Evolutionary conservation across 2,113 vertebrate genomes (phyloP).

Genomic region (Oryzias melastigma): DNA sequence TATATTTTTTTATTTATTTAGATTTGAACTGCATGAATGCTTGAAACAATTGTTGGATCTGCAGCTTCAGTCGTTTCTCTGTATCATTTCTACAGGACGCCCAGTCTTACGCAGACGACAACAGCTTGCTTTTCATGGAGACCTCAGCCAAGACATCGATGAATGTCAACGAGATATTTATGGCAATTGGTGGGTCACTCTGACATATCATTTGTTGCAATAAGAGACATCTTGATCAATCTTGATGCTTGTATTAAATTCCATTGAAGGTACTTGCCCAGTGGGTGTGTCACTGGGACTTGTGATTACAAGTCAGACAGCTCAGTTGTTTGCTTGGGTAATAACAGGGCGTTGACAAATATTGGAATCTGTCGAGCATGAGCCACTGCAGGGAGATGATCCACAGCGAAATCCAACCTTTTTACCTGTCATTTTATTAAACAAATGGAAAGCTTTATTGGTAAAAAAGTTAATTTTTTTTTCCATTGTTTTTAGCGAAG

Average conservation of each 20-base stretch:
- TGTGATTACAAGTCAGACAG: too few species aligned
- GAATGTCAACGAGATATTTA: slow-evolving; percentile 99
- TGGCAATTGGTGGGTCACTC: slow-evolving; percentile 91
- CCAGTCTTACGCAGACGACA: slow-evolving; percentile 96
- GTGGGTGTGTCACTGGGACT: too few species aligned
- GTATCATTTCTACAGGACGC: slow-evolving; percentile 84
- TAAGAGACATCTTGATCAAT: neutral
- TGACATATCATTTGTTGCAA: neutral
- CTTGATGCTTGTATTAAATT: neutral
- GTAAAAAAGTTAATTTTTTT: neutral
- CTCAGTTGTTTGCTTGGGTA: too few species aligned
- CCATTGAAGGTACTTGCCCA: neutral
- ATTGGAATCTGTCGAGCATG: too few species aligned
- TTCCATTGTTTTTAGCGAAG: slow-evolving; percentile 76
- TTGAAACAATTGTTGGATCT: neutral
- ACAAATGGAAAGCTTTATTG: neutral
- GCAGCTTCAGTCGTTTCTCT: neutral
- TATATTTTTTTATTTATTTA: neutral
- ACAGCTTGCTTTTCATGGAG: slow-evolving; percentile 98
- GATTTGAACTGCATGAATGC: neutral
- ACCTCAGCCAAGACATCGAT: slow-evolving; percentile 97
- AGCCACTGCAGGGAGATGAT: too few species aligned
- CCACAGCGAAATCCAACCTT: too few species aligned
- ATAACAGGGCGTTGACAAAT: too few species aligned
- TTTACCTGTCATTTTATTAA: neutral